A percentile compares a stretch with the other conserved stretches of the same genome.
Conservation (phyloP, 2,888 invertebrate species). For the Drosophila barbarae region DNA sequence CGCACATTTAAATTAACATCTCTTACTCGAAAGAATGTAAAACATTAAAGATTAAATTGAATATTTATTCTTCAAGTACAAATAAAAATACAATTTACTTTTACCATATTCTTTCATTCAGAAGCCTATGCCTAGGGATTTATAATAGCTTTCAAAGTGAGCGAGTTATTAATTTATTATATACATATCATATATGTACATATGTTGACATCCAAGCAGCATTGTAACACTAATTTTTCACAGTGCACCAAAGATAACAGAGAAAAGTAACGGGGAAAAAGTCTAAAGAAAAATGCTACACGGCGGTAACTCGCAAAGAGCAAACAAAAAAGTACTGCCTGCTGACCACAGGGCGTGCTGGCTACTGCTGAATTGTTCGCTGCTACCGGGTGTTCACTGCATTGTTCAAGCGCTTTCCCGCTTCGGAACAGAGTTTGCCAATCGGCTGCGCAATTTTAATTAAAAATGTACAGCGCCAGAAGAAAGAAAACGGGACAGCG, state of each 20-base stretch:
- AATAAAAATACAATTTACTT: too few species aligned
- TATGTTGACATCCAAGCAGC: too few species aligned
- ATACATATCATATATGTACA: too few species aligned
- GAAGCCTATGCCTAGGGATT: neutral
- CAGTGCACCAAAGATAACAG: constrained; percentile 1
- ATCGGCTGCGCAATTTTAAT: constrained; percentile 63
- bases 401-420: constrained; percentile 24
- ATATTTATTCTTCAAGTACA: too few species aligned
- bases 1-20: too few species aligned
- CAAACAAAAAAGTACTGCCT: constrained; percentile 56
- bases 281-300: constrained; percentile 22
- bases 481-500: constrained; percentile 2
- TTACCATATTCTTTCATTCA: neutral
- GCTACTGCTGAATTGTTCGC: constrained; percentile 4
- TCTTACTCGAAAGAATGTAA: too few species aligned
- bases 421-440: constrained; percentile 43
- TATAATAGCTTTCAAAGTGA: neutral
- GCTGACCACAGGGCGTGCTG: constrained; percentile 63
- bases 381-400: constrained; percentile 25
- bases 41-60: too few species aligned
- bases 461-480: constrained; percentile 44
- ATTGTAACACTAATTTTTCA: neutral
- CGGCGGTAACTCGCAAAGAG: constrained; percentile 55
- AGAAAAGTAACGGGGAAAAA: constrained; percentile 4
- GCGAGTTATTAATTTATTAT: neutral